Base-by-base conservation (phyloP, 1,140 invertebrate species). In the Zaprionus capensis region DNA sequence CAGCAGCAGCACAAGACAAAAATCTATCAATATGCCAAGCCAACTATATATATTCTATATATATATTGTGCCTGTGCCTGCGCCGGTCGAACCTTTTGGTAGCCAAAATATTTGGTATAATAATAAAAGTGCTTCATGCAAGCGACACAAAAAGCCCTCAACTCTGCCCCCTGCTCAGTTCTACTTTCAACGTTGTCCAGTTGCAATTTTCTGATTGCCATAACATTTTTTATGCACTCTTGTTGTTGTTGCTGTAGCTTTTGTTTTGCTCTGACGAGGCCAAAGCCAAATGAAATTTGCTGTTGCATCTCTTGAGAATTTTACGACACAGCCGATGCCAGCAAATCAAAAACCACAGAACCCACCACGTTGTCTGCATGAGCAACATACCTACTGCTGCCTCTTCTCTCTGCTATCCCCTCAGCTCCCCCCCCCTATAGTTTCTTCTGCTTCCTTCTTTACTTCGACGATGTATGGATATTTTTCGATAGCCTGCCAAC, bases 151-250 rank as follows among this genome's bases (percentile, higher is more conserved):
- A 55, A 17, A 17, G 15, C 20, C n/a, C 41, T 7, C 38, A 41
- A 5, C 41, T 44, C 36, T 12, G 17, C 7, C 36, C 46, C 55
- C 22, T 26, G 6, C 20, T 26, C 22, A 4, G 20, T n/a, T 41
- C 14, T 6, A 24, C 53, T 22, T 49, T 34, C 71, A 20, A 46
- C 49, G 65, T 70, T 64, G 72, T 68, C 66, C 78, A 77, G 65
- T 71, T 79, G 75, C 81, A 84, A 88, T 88, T 85, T 84, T 80
- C 69, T 79, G 85, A 88, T 88, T 88, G 80, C 85, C 69, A 85
- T 77, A 69, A 74, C 49, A 74, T 58, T 70, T 78, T 80, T 78
- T 72, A 71, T 76, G 55, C 57, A 61, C 62, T 79, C 28, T 64
- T 56, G 41, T 31, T 53, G 65, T 61, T 59, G 66, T 44, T 44